Conservation (phyloP, 2,797 vertebrate species). For the Gallirallus australis region DNA sequence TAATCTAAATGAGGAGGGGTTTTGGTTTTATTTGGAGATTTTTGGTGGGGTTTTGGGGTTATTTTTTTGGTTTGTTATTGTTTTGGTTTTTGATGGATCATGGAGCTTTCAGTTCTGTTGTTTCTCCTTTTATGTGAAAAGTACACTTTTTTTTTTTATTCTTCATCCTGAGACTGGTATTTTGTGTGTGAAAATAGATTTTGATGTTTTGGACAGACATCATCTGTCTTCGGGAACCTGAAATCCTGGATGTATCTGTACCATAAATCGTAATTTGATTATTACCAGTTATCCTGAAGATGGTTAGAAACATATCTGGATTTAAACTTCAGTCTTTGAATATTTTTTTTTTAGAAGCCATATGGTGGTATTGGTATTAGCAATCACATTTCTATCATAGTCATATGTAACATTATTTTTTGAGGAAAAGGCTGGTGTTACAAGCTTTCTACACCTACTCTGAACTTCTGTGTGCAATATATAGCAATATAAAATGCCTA, state of each 20-base stretch:
- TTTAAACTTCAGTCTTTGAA: background rate
- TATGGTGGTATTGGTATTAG: background rate
- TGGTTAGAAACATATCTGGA: background rate
- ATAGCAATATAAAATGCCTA: background rate
- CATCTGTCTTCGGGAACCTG: background rate
- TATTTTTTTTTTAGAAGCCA: background rate
- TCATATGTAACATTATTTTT: background rate
- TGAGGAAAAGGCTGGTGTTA: background rate
- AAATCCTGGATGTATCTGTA: background rate
- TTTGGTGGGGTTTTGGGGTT: too few relatives aligned
- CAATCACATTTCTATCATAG: background rate
- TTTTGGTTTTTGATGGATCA: background rate
- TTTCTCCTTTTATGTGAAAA: background rate
- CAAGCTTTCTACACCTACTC: background rate
- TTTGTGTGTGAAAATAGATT: background rate
- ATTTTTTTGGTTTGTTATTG: background rate
- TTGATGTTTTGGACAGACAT: background rate
- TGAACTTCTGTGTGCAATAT: rapidly evolving
- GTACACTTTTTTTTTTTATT: background rate
- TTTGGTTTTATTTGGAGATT: too few relatives aligned
- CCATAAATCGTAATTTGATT: background rate
- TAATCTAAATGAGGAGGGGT: background rate
- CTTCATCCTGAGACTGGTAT: background rate
- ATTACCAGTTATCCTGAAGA: background rate
- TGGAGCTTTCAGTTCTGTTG: background rate